Evolutionary conservation across 2,113 vertebrate genomes (phyloP), one percentile per base, ranked within the genome.

Genomic region (Engraulis encrasicolus): DNA sequence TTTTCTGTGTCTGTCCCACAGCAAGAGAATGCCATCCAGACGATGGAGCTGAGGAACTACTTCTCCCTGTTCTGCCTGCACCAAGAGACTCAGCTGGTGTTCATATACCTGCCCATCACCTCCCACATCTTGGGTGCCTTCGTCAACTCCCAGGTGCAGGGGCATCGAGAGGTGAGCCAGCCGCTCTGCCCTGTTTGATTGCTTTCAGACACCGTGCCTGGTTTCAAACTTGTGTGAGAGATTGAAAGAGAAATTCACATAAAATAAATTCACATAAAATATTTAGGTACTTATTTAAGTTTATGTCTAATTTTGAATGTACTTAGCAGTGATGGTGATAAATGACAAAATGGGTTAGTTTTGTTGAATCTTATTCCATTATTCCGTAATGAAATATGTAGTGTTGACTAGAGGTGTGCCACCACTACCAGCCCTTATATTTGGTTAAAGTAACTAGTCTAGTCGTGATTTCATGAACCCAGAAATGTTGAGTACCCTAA

Each of bases 31-130:
- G 96, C 97, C 0, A 97, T 99, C 84, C 95, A 99, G 87, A 97
- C 95, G 18, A 98, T 99, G 98, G 98, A 99, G 93, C 95, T 99
- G 34, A 94, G 98, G 1, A 98, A 97, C 94, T 96, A 97, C 93
- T 99, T 99, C 91, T 98, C 98, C 37, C 89, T 99, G 36, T 99
- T 97, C 87, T 99, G 98, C 92, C 95, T 99, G 85, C 97, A 99
- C 86, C 98, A 99, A 95, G 98, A 99, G 94, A 99, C 96, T 0
- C 98, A 99, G 93, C 96, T 99, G 0, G 97, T 99, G 89, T 98
- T 98, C 80, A 95, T 93, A 85, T 98, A 99, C 87, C 95, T 99
- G 89, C 97, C 97, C 3, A 96, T 99, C 89, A 98, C 98, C 0
- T 97, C 97, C 27, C 96, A 98, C 86, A 97, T 99, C 87, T 84